Percentiles rank a stretch among this genome's conserved stretches.
Conservation (phyloP, 2,888 invertebrate species). For the Macrophya alboannulata region DNA sequence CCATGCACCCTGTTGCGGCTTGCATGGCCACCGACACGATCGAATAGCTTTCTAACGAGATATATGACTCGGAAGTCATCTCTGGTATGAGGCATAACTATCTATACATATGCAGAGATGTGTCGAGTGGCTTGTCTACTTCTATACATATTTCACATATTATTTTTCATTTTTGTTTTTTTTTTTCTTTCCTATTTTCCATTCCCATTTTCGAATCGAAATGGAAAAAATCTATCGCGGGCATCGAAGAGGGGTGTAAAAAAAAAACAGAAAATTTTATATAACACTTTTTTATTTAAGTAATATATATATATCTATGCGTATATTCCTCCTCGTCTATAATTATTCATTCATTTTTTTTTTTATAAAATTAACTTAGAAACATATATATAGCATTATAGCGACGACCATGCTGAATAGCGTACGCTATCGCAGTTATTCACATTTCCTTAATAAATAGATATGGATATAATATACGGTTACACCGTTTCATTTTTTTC, state of each 20-base stretch:
- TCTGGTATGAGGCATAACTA: constrained; percentile 3
- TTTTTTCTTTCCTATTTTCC: not conserved
- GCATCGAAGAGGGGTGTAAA: not conserved
- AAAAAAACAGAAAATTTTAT: not conserved
- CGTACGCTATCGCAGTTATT: not conserved
- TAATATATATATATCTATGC: not conserved
- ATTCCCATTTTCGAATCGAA: not conserved
- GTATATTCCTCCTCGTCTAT: not conserved
- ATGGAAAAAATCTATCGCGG: no score
- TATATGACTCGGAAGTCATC: constrained; percentile 44
- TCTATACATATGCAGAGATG: not conserved
- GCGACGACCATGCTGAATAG: not conserved
- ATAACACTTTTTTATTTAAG: constrained; percentile 23
- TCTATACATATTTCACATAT: not conserved
- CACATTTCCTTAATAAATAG: not conserved
- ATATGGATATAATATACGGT: not conserved
- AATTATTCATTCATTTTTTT: not conserved
- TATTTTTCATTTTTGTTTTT: not conserved
- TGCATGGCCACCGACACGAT: constrained; percentile 10
- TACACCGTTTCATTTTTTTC: not conserved
- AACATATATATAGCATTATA: not conserved
- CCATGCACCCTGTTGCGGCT: constrained; percentile 31
- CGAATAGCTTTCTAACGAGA: constrained; percentile 37
- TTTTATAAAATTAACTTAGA: not conserved
- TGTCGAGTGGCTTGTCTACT: not conserved